A percentile compares a stretch with the other conserved stretches of the same genome.
phyloP scores from a whole-genome alignment of 1,140 invertebrate genomes.

The Scaptomyza montana region DNA sequence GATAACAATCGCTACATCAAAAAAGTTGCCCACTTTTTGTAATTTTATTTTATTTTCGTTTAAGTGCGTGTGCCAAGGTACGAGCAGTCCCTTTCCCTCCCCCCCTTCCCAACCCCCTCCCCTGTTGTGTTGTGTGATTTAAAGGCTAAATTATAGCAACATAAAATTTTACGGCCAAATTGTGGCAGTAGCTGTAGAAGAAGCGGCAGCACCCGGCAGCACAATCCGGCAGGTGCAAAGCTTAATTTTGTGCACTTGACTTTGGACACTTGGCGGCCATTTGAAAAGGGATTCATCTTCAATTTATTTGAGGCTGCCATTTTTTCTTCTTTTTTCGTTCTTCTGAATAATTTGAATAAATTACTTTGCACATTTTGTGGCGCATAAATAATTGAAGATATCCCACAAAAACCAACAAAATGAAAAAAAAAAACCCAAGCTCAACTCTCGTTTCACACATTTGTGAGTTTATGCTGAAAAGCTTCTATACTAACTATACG shows the following conservation, averaged over 20 bases:
- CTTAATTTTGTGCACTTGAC: constrained; percentile 78
- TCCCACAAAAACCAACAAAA: constrained; percentile 2
- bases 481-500: background rate
- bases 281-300: constrained; percentile 60
- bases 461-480: constrained; percentile 16
- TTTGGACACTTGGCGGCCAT: constrained; percentile 75
- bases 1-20: constrained; percentile 78
- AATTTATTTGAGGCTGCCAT: constrained; percentile 64
- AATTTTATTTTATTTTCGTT: constrained; percentile 81
- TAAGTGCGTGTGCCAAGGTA: constrained; percentile 68
- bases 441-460: constrained; percentile 21
- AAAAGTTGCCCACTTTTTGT: constrained; percentile 80
- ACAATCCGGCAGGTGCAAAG: constrained; percentile 65
- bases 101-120: constrained; percentile 21
- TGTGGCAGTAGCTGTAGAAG: constrained; percentile 10
- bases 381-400: constrained; percentile 75
- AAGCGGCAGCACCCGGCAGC: background rate
- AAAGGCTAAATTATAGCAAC: constrained; percentile 75
- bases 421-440: constrained; percentile 13
- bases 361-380: constrained; percentile 80
- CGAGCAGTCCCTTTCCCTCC: constrained; percentile 8
- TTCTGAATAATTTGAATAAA: constrained; percentile 76
- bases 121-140: constrained; percentile 52
- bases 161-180: constrained; percentile 75
- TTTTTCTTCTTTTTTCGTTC: constrained; percentile 44